These are phyloP conservation scores for Calosoma granatense DNA, from an alignment of 1,140 invertebrate species.

Conservation along the genomic window DNA sequence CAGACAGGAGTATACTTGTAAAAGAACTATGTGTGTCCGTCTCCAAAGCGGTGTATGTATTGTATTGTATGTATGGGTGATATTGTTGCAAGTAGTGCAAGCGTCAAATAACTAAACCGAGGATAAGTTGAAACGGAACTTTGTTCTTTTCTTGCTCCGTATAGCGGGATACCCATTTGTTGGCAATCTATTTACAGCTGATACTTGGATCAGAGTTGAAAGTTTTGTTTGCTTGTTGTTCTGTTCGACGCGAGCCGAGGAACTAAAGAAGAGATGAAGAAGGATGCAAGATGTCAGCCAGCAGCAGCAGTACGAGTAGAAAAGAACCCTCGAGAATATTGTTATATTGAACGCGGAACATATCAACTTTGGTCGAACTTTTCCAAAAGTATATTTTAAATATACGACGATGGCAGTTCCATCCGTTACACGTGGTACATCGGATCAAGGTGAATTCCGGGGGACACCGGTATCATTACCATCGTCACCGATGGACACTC, in stretches of 20 bases:
- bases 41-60: too few relatives aligned
- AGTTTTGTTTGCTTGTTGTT: slow-evolving; percentile 6
- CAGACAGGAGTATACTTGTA: background rate
- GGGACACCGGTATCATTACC: too few relatives aligned
- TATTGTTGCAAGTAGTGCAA: background rate
- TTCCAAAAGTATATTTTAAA: background rate
- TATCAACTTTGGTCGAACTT: background rate
- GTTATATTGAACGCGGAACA: slow-evolving; percentile 7
- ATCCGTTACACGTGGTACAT: too few relatives aligned
- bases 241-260: background rate
- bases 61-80: background rate
- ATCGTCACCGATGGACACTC: too few relatives aligned
- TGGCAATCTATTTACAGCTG: slow-evolving; percentile 8
- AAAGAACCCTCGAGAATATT: slow-evolving; percentile 5
- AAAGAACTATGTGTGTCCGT: too few relatives aligned
- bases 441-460: too few relatives aligned
- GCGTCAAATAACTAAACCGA: slow-evolving; percentile 6
- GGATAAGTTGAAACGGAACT: slow-evolving; percentile 7
- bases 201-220: slow-evolving; percentile 5
- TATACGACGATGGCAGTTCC: background rate
- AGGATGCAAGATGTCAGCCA: background rate
- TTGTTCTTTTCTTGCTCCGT: background rate
- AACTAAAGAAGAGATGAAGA: background rate
- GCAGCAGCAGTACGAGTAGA: background rate
- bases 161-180: slow-evolving; percentile 1